phyloP scores from a whole-genome alignment of 2,797 vertebrate genomes.

The Geotrypetes seraphini region DNA sequence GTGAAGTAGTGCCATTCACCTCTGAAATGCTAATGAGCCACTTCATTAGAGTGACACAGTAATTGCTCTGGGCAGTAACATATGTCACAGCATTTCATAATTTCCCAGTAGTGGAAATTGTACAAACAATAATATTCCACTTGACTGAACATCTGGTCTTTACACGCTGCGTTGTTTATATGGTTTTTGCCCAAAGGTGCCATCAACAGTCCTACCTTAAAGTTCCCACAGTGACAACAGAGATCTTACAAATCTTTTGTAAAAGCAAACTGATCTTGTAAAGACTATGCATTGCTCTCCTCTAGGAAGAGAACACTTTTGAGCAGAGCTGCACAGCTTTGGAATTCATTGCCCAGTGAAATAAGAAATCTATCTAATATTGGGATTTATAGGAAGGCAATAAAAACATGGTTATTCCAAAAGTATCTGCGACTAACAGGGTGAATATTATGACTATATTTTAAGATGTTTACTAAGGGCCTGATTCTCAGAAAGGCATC shows the following conservation, averaged over 20 bases:
- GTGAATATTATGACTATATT: too few relatives aligned
- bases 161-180: slow-evolving; percentile 24
- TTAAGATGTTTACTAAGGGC: too few relatives aligned
- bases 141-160: slow-evolving; percentile 47
- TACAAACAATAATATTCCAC: slow-evolving; percentile 24
- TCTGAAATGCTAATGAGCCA: slow-evolving; percentile 14
- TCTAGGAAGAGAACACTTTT: too few relatives aligned
- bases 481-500: too few relatives aligned
- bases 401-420: too few relatives aligned
- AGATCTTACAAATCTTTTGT: slow-evolving; percentile 25
- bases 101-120: slow-evolving; percentile 39
- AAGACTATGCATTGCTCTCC: too few relatives aligned
- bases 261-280: too few relatives aligned
- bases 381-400: too few relatives aligned
- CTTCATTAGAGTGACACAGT: slow-evolving; percentile 32
- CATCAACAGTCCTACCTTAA: slow-evolving; percentile 35
- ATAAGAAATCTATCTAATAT: too few relatives aligned
- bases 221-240: slow-evolving; percentile 11
- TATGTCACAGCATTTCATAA: slow-evolving; percentile 34
- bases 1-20: slow-evolving; percentile 1
- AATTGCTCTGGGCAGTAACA: slow-evolving; percentile 28
- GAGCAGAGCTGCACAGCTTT: too few relatives aligned
- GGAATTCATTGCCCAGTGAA: too few relatives aligned
- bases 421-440: too few relatives aligned
- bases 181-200: slow-evolving; percentile 41